Evolutionary conservation across 2,888 invertebrate species (phyloP).

Genomic region (Poecilobothrus nobilitatus): DNA sequence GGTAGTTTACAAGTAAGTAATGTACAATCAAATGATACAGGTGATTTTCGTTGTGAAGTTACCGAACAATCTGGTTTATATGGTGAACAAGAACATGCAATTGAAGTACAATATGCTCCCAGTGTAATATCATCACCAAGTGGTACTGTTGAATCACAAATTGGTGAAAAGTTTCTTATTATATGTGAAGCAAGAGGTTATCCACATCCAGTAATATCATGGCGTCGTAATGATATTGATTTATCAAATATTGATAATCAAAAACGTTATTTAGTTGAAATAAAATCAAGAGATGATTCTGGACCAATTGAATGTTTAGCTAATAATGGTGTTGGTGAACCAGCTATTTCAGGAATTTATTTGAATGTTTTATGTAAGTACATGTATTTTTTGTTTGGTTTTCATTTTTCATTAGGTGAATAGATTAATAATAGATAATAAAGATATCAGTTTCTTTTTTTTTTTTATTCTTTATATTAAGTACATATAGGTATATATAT

Average conservation of each 20-base stretch:
- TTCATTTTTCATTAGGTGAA: neutral
- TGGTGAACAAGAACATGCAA: conserved; percentile 58
- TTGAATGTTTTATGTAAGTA: conserved; percentile 64
- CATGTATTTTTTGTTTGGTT: neutral
- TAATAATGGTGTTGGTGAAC: conserved; percentile 65
- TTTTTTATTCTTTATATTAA: neutral
- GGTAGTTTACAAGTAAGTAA: conserved; percentile 57
- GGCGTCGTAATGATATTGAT: conserved; percentile 46
- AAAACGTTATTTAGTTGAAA: conserved; percentile 36
- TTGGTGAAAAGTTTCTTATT: conserved; percentile 67
- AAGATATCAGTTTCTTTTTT: conserved; percentile 10
- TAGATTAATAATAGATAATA: too few species aligned
- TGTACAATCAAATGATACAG: conserved; percentile 47
- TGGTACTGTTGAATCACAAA: conserved; percentile 61
- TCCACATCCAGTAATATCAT: conserved; percentile 63
- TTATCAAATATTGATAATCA: conserved; percentile 30
- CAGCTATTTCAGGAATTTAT: conserved; percentile 57
- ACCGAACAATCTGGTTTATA: conserved; percentile 31
- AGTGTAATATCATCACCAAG: conserved; percentile 58
- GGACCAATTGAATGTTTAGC: conserved; percentile 67
- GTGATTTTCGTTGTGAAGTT: conserved; percentile 50
- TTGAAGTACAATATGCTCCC: conserved; percentile 70
- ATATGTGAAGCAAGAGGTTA: conserved; percentile 63
- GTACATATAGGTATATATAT: too few species aligned
- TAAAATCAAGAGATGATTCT: conserved; percentile 53